Evolutionary conservation across 2,888 invertebrate genomes (phyloP).

Genomic region (Hydraecia micacea): DNA sequence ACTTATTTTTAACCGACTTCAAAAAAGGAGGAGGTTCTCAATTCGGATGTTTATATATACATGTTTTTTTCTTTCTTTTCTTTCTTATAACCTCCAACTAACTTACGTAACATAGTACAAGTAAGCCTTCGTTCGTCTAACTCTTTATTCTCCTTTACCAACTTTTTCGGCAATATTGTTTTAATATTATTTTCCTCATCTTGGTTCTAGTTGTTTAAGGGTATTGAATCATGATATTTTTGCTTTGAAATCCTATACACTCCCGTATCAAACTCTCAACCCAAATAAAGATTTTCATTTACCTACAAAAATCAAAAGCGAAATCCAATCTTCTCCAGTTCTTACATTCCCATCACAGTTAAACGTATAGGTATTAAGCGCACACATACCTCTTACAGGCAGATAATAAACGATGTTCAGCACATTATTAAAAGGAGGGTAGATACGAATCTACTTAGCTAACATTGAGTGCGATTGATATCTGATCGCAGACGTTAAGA

Average conservation of each 20-base stretch:
- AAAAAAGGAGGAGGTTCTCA: no score
- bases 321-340: constrained; percentile 33
- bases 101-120: not conserved
- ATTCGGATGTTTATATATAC: no score
- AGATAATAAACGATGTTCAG: constrained; percentile 49
- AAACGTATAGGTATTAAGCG: constrained; percentile 48
- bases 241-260: not conserved
- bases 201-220: not conserved
- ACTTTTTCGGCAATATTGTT: not conserved
- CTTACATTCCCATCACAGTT: constrained; percentile 28
- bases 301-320: constrained; percentile 1
- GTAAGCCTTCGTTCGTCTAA: no score
- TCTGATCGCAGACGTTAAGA: constrained; percentile 25
- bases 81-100: no score
- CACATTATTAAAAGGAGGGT: constrained; percentile 49
- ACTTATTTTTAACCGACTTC: no score
- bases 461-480: constrained; percentile 38
- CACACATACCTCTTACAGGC: constrained; percentile 38
- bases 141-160: not conserved
- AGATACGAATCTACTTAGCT: constrained; percentile 50
- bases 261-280: not conserved
- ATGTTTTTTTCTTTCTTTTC: no score
- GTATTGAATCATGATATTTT: not conserved
- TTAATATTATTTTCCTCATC: no score
- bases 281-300: constrained; percentile 14